Conservation (phyloP, 2,797 vertebrate species). For the Sebastes aleutianus region DNA sequence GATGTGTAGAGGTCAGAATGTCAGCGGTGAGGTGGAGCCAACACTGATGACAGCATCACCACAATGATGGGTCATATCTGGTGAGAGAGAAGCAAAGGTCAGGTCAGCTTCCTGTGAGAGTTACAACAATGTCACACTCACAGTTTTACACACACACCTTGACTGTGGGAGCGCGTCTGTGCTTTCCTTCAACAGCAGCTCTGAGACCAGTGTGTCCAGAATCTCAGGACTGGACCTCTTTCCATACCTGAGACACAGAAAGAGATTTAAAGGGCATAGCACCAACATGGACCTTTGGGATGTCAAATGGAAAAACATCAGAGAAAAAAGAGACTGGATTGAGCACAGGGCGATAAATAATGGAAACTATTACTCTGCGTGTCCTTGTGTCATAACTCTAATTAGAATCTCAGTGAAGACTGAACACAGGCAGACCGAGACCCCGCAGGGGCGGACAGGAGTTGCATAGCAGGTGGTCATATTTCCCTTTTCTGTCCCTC, state of each 20-base stretch:
- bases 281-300: neutral
- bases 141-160: conserved; percentile 77
- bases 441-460: conserved; percentile 29
- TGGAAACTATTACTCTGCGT: neutral
- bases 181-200: conserved; percentile 92
- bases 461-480: conserved; percentile 36
- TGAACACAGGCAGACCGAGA: neutral
- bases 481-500: conserved; percentile 53
- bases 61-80: conserved; percentile 94
- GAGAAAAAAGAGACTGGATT: neutral
- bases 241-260: conserved; percentile 86
- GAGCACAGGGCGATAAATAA: neutral
- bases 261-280: neutral
- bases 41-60: conserved; percentile 85
- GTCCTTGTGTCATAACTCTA: conserved; percentile 8
- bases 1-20: conserved; percentile 44
- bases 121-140: neutral
- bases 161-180: conserved; percentile 91
- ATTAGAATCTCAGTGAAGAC: conserved; percentile 13
- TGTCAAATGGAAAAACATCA: neutral
- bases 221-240: conserved; percentile 94
- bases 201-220: conserved; percentile 92
- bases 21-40: conserved; percentile 62
- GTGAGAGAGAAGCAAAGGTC: conserved; percentile 26
- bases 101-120: conserved; percentile 2